Base-by-base conservation (phyloP, 2,797 vertebrate species). In the Thaleichthys pacificus region DNA sequence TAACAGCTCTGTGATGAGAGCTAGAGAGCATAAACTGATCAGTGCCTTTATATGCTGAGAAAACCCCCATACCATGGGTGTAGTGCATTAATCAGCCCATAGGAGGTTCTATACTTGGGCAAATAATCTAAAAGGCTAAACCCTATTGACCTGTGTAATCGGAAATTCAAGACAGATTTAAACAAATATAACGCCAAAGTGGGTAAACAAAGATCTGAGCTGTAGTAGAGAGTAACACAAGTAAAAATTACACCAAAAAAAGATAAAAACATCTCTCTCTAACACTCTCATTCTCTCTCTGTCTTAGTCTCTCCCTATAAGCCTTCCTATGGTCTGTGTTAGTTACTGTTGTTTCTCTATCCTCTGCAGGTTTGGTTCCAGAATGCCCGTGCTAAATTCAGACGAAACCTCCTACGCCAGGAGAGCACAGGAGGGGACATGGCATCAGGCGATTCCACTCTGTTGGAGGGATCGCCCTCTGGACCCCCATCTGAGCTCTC, bases 401-500 rank as follows among this genome's bases (percentile, higher is more conserved):
- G 64, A 49, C 63, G 71, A 35, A 66, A 66, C 63, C 94, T 96
- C 79, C 88, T 96, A 82, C 94, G 95, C 49, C 95, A 96, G 89
- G 95, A 96, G 89, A 96, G 94, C 88, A 94, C 93, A 3, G 94
- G 94, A 15, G 92, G 95, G 91, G 95, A 96, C 91, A 96, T 96
- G 90, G 85, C 92, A 0, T 93, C 93, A 2, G 95, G 96, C 54
- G 89, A 88, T 5, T 91, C 94, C 0, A 86, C 91, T 54, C 89
- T 96, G 78, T 94, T 94, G 82, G 94, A 93, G 2, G 95, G 94
- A 73, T 95, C 95, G 9, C 95, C 95, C 0, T 96, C 95, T 3
- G 95, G 95, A 63, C 95, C 95, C 0, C 94, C 94, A 68, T 96
- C 95, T 0, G 95, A 96, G 90, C 94, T 96, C 75, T 96, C 95